These are phyloP conservation scores for Cryptosula pallasiana DNA, from an alignment of 2,888 invertebrate species.

Conservation along the genomic window DNA sequence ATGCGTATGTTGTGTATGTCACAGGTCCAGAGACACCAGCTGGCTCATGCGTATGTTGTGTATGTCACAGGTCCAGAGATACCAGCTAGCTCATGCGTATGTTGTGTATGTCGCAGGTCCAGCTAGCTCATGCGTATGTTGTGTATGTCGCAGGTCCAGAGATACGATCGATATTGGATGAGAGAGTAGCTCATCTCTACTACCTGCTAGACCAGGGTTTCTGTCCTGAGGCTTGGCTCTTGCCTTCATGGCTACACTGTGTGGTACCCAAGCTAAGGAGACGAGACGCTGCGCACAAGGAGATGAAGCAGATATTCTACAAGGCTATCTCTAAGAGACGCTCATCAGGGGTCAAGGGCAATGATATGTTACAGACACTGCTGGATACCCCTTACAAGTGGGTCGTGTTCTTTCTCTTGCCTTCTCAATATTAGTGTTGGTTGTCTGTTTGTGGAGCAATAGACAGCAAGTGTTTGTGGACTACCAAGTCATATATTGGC, in stretches of 20 bases:
- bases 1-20: too few relatives aligned
- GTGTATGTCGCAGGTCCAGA: conserved; percentile 38
- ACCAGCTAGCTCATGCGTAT: too few relatives aligned
- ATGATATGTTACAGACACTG: conserved; percentile 43
- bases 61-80: too few relatives aligned
- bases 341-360: conserved; percentile 30
- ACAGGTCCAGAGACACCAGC: too few relatives aligned
- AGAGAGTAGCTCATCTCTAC: conserved; percentile 41
- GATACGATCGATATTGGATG: conserved; percentile 36
- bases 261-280: conserved; percentile 28
- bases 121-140: too few relatives aligned
- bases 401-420: too few relatives aligned
- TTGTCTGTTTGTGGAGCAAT: too few relatives aligned
- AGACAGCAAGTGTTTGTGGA: too few relatives aligned
- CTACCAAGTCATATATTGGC: too few relatives aligned
- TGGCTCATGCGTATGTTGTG: too few relatives aligned
- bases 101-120: too few relatives aligned
- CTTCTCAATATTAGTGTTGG: too few relatives aligned
- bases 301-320: conserved; percentile 40
- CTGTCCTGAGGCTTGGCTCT: conserved; percentile 40
- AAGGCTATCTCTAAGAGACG: conserved; percentile 35
- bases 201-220: conserved; percentile 44
- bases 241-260: conserved; percentile 42
- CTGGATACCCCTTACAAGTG: conserved; percentile 44
- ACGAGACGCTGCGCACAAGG: conserved; percentile 38